A percentile compares a stretch with the other conserved stretches of the same genome.
These are phyloP conservation scores for Hesperia comma DNA, from an alignment of 2,888 invertebrate genomes.

Conservation along the genomic window DNA sequence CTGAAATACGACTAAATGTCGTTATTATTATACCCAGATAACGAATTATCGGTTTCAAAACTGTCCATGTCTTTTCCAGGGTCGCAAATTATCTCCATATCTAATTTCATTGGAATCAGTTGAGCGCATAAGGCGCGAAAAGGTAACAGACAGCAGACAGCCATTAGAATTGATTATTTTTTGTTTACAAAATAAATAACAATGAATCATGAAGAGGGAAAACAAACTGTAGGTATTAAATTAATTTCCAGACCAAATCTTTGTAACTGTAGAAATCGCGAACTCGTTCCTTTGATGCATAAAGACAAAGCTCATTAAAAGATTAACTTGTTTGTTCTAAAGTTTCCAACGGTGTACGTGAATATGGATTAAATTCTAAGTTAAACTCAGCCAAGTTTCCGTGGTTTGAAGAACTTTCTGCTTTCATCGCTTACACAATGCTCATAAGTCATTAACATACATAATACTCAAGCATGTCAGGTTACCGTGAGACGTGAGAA, in stretches of 20 bases:
- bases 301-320: slow-evolving; percentile 65
- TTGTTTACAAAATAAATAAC: too few species aligned
- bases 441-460: too few species aligned
- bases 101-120: too few species aligned
- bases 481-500: not conserved
- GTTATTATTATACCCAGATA: too few species aligned
- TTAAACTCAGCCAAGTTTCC: slow-evolving; percentile 49
- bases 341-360: slow-evolving; percentile 60
- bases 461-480: not conserved
- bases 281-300: slow-evolving; percentile 47
- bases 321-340: slow-evolving; percentile 63
- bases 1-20: too few species aligned
- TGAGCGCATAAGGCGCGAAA: too few species aligned
- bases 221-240: not conserved
- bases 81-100: too few species aligned
- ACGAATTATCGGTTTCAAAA: too few species aligned
- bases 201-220: too few species aligned
- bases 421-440: not conserved
- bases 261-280: slow-evolving; percentile 46
- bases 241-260: slow-evolving; percentile 20
- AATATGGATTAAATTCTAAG: slow-evolving; percentile 71
- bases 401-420: slow-evolving; percentile 34
- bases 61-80: too few species aligned
- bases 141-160: too few species aligned
- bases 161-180: too few species aligned